Evolutionary conservation across 2,888 invertebrate species (phyloP), one percentile per base, ranked within the genome.

Genomic region (Lithophane leautieri): DNA sequence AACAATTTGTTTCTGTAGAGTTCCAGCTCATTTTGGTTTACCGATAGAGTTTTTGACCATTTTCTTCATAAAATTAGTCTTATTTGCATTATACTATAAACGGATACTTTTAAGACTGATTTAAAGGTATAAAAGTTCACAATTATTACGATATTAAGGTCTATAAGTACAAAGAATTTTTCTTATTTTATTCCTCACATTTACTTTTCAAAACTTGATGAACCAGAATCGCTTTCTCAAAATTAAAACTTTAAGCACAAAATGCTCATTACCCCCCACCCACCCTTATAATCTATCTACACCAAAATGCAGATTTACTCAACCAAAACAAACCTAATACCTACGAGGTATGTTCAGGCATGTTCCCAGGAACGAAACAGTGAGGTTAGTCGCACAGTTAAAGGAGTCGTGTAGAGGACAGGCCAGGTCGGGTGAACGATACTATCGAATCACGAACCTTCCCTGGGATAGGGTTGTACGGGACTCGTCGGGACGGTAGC

Each of bases 341-440:
- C 42, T 54, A 77, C 14, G 34, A 44, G 54, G 73, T 70, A 68
- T 44, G 70, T 65, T 54, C 72, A 76, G 28, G 54, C 77, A 68
- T 78, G 87, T 88, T 88, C 89, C 89, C 89, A 86, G 86, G 80
- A 82, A 84, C 78, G 74, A 80, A 77, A 85, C 87, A 80, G 79
- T 76, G 89, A 84, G 86, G 83, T 88, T 82, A 82, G 83, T 88
- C 84, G 80, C 87, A 88, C 87, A 88, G 89, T 85, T 87, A 87
- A 87, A 85, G 79, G 85, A 87, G 87, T 88, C 87, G 89, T 87
- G 86, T 88, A 78, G 86, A 90, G 89, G 88, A 90, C 91, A 93
- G 94, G 93, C 91, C 93, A 91, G 92, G 93, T 92, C 93, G 93
- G 93, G 93, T 91, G 94, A 93, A 89, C 89, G 95, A 95, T 95